phyloP scores from a whole-genome alignment of 2,797 vertebrate species.

The Aulostomus chinensis region DNA sequence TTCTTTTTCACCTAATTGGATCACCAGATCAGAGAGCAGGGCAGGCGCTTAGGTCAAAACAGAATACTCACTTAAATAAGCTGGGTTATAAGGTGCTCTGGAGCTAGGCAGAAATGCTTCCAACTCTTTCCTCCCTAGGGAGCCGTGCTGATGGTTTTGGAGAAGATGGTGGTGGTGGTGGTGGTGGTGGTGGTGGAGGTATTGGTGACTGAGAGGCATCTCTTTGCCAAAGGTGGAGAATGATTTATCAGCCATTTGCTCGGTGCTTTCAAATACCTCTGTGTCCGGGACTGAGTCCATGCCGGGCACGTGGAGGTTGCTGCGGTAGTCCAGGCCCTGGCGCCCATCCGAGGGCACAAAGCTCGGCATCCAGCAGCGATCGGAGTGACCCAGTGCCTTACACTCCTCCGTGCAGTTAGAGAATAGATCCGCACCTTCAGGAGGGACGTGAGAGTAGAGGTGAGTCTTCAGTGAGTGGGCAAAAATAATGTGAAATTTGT shows the following conservation, averaged over 20 bases:
- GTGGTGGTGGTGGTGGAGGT: conserved; percentile 53
- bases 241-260: conserved; percentile 85
- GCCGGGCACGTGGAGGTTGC: conserved; percentile 97
- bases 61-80: conserved; percentile 95
- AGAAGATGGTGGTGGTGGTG: conserved; percentile 30
- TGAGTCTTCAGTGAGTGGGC: too few species aligned
- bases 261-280: conserved; percentile 85
- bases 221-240: conserved; percentile 97
- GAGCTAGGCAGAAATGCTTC: conserved; percentile 91
- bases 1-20: conserved; percentile 26
- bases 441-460: neutral
- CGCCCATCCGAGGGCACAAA: conserved; percentile 92
- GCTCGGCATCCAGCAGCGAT: conserved; percentile 99
- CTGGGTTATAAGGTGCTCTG: conserved; percentile 92
- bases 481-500: too few species aligned
- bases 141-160: conserved; percentile 43
- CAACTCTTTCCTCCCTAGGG: conserved; percentile 90
- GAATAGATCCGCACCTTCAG: conserved; percentile 92
- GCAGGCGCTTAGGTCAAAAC: conserved; percentile 14
- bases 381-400: conserved; percentile 97
- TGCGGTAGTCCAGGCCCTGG: conserved; percentile 96
- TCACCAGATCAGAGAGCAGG: conserved; percentile 39
- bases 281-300: conserved; percentile 98
- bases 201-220: conserved; percentile 73
- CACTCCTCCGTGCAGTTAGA: conserved; percentile 99